Evolutionary conservation across 2,797 vertebrate species (phyloP).

Genomic region (Silurus aristotelis): DNA sequence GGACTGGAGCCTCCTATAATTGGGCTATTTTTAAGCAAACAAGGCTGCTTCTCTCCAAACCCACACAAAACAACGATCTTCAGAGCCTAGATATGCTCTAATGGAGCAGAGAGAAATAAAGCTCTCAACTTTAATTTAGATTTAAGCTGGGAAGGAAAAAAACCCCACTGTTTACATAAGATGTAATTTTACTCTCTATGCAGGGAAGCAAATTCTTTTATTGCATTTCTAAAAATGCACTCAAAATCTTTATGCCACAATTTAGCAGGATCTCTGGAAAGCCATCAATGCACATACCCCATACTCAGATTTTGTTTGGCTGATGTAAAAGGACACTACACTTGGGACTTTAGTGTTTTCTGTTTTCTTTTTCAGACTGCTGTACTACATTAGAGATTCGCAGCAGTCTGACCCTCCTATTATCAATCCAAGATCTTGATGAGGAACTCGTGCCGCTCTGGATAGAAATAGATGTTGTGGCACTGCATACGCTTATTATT

Average conservation of each 20-base stretch:
- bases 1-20: not conserved
- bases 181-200: not conserved
- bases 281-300: not conserved
- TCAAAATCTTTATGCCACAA: not conserved
- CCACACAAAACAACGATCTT: not conserved
- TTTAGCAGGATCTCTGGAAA: not conserved
- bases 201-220: not conserved
- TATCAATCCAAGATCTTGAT: too few species aligned
- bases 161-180: not conserved
- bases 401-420: too few species aligned
- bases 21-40: conserved; percentile 23
- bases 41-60: conserved; percentile 12
- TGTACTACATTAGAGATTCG: not conserved
- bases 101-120: not conserved
- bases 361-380: not conserved
- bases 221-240: not conserved
- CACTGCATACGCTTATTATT: too few species aligned
- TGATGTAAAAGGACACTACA: not conserved
- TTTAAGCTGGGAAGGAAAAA: not conserved
- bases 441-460: too few species aligned
- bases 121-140: not conserved
- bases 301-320: not conserved
- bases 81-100: conserved; percentile 1
- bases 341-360: not conserved
- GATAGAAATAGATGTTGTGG: too few species aligned